Conservation (phyloP, 2,113 vertebrate genomes). For the Ceyx margarethae region DNA sequence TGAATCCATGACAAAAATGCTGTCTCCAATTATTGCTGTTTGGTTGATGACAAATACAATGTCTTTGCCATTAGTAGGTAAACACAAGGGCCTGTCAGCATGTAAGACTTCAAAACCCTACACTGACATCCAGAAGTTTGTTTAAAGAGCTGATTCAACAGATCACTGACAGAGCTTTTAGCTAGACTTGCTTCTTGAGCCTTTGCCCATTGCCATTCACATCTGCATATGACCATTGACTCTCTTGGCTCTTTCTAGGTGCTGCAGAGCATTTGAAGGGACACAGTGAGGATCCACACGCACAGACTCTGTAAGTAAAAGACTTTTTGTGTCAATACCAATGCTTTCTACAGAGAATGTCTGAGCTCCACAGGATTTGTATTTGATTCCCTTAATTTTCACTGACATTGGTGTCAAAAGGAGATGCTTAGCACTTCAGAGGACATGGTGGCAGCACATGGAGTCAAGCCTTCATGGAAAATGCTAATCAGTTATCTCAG, state of each 20-base stretch:
- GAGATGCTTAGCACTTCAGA: background rate
- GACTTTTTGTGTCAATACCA: accelerated
- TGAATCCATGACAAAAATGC: background rate
- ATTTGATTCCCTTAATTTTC: background rate
- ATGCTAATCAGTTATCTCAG: background rate
- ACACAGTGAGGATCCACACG: background rate
- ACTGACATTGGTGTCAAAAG: background rate
- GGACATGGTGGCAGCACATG: background rate
- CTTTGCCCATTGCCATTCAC: background rate
- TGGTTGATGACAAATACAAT: background rate
- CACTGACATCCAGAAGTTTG: background rate
- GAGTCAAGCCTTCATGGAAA: background rate
- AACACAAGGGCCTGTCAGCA: background rate
- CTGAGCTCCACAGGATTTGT: background rate
- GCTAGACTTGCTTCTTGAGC: background rate
- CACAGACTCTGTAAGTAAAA: background rate
- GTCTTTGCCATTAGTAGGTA: conserved; percentile 1
- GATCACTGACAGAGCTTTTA: background rate
- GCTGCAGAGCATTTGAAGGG: background rate
- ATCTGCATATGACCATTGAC: background rate
- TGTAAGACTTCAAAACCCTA: background rate
- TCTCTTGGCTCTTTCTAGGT: background rate
- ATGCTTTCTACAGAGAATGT: background rate
- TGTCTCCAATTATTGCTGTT: background rate
- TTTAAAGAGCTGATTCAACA: conserved; percentile 4